Evolutionary conservation across 1,140 invertebrate genomes (phyloP), one percentile per base, ranked within the genome.

Genomic region (Cotesia typhae): DNA sequence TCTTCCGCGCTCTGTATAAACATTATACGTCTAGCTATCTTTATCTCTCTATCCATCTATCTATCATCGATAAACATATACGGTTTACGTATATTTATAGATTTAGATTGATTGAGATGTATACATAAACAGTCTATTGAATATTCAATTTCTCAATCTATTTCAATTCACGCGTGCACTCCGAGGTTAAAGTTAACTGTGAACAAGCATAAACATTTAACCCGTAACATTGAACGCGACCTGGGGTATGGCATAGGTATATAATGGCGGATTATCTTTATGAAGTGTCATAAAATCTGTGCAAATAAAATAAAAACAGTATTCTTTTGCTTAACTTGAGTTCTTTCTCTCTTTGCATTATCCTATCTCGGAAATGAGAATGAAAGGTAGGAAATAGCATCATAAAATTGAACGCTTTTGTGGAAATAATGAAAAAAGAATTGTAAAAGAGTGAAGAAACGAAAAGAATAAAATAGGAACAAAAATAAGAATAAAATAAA

Each of bases 321-420:
- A n/a, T 41, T 65, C 63, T n/a, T 37, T 65, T 47, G 41, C 41
- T 47, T 47, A 47, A 47, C 41, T 47, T 47, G 28, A 55, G 53
- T 17, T 12, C 64, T 55, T 51, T 52, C 37, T n/a, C 37, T 12
- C 37, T 12, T 38, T 63, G 28, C 60, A 67, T 59, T 52, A 67
- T 59, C 52, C 61, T 37, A 9, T 41, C 61, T 57, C 71, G 71
- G 71, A 72, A 72, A 72, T 72, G 71, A 72, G 71, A 67, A 72
- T 55, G 71, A 72, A 72, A 57, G 55, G 71, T 67, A 61, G 71
- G 71, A 72, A 72, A 72, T 72, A 67, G 71, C 71, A 72, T 72
- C 71, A 67, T 72, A 72, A 72, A 72, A 72, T 72, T 72, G 65
- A 72, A 72, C 65, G 71, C 71, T 41, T 74, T 57, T 60, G 28